Evolutionary conservation across 2,888 invertebrate species (phyloP).

Genomic region (Drosophila robusta): DNA sequence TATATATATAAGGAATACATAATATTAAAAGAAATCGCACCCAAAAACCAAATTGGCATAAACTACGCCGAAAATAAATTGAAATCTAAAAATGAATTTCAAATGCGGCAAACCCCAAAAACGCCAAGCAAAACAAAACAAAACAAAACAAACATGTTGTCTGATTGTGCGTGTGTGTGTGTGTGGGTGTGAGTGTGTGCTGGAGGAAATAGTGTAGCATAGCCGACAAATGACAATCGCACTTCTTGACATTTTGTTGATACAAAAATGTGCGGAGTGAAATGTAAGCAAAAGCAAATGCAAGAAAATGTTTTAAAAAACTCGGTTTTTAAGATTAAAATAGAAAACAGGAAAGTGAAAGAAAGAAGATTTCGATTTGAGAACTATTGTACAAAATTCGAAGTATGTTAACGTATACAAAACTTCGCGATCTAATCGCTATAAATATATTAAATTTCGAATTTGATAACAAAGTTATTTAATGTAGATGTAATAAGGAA

Average conservation of each 20-base stretch:
- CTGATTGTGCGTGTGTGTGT: conserved; percentile 3
- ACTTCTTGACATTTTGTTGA: conserved; percentile 43
- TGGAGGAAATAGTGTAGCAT: conserved; percentile 42
- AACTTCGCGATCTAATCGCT: too few species aligned
- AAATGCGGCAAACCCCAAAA: conserved; percentile 65
- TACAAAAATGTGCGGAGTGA: conserved; percentile 28
- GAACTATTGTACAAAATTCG: background rate
- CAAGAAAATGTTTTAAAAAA: conserved; percentile 7
- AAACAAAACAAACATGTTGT: conserved; percentile 49
- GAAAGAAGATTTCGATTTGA: background rate
- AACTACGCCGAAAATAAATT: conserved; percentile 80
- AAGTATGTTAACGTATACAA: too few species aligned
- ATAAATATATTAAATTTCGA: too few species aligned
- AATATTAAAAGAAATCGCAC: conserved; percentile 77
- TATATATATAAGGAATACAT: conserved; percentile 60
- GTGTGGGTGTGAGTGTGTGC: conserved; percentile 1
- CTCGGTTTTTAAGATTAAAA: conserved; percentile 14
- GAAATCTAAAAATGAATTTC: conserved; percentile 77
- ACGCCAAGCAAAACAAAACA: conserved; percentile 43
- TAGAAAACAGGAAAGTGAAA: conserved; percentile 9
- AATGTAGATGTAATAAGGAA: too few species aligned
- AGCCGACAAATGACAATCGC: conserved; percentile 31
- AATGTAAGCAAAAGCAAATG: conserved; percentile 19
- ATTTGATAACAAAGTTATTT: too few species aligned
- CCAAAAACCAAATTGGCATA: conserved; percentile 75